Evolutionary conservation across 2,888 invertebrate species (phyloP), one percentile per base, ranked within the genome.

Genomic region (Aelia acuminata): DNA sequence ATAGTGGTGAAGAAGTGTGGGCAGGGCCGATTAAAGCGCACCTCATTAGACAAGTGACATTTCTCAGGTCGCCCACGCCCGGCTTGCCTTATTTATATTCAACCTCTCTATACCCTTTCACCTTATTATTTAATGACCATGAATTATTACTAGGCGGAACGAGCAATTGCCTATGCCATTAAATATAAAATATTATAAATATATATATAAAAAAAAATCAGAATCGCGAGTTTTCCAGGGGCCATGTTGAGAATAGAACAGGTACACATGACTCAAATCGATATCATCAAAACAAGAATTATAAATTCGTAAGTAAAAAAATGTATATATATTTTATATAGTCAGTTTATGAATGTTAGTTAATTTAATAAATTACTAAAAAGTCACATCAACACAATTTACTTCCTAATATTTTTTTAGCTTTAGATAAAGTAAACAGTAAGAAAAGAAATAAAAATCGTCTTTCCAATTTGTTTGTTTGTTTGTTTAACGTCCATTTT

Each of bases 21-120:
- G 86, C 86, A 63, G 86, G 47, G 26, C 80, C 70, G 86, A 86
- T 86, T 86, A 86, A 86, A 86, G 43, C 53, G 43, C 53, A 48
- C n/a, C 86, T 63, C 86, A 86, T 86, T 86, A 86, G 63, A 57
- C 63, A 86, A 57, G 86, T 86, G 86, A 86, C 86, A 86, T 86
- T 86, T 86, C 86, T 86, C 43, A 70, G 70, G 39, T 63, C 86
- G 86, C 86, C 86, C 86, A 86, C 86, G 43, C 86, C n/a, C 31
- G n/a, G n/a, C n/a, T 8, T 20, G 13, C 26, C 86, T 86, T 86
- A 86, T 86, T 86, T 86, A 86, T 86, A 63, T 86, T 63, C 86
- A 86, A 86, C 47, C 86, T 63, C 86, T 86, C 86, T 86, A 86
- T 86, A 86, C 86, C 86, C 86, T 86, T 86, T 86, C 86, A 57